A percentile compares a stretch with the other conserved stretches of the same genome.
Evolutionary conservation across 2,113 vertebrate species (phyloP).

Genomic region (Lethenteron reissneri): DNA sequence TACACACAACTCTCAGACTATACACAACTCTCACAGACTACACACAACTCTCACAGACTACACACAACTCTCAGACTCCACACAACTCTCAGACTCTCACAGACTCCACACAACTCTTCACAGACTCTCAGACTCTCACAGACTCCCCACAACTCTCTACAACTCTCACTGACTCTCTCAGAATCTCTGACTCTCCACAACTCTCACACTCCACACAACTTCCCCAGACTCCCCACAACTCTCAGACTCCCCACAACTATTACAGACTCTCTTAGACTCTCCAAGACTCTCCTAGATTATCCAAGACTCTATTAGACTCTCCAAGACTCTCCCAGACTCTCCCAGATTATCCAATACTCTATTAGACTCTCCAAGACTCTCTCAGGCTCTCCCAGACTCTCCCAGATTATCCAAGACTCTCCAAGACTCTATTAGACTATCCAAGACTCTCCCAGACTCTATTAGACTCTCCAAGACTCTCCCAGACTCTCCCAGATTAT

Average conservation of each 20-base stretch:
- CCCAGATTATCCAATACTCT: background rate
- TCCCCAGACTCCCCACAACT: background rate
- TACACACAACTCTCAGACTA: background rate
- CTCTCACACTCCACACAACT: background rate
- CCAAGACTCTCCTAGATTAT: background rate
- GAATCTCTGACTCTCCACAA: background rate
- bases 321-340: background rate
- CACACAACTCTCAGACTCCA: too few relatives aligned
- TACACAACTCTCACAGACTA: too few relatives aligned
- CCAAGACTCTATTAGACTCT: background rate
- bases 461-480: background rate
- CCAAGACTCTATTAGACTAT: background rate
- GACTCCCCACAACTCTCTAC: background rate
- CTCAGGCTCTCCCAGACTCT: background rate
- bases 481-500: background rate
- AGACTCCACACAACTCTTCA: background rate
- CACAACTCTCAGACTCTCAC: too few relatives aligned
- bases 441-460: background rate
- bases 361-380: background rate
- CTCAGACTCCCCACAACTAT: background rate
- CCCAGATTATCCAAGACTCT: background rate
- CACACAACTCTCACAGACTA: background rate
- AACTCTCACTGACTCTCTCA: constrained; percentile 3
- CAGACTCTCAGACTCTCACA: background rate
- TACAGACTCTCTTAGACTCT: background rate